phyloP scores from a whole-genome alignment of 2,888 invertebrate genomes.

The Conomelus anceps region DNA sequence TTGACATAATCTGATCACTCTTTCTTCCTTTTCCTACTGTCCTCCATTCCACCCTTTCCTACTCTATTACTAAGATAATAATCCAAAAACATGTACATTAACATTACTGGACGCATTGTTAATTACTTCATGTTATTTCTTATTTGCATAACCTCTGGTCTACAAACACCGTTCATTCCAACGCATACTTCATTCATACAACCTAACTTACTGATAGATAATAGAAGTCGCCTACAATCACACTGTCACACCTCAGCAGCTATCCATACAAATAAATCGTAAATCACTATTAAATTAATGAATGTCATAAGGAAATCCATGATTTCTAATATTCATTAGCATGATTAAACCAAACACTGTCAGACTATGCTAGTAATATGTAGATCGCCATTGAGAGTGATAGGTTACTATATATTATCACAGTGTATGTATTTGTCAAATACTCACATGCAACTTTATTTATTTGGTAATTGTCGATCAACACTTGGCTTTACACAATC shows the following conservation, averaged over 20 bases:
- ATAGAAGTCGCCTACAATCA: neutral
- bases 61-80: too few relatives aligned
- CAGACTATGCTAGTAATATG: neutral
- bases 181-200: neutral
- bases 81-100: too few relatives aligned
- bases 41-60: too few relatives aligned
- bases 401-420: too few relatives aligned
- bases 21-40: too few relatives aligned
- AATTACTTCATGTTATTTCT: too few relatives aligned
- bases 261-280: neutral
- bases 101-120: too few relatives aligned
- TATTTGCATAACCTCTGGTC: neutral
- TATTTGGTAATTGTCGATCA: neutral
- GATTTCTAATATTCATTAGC: neutral
- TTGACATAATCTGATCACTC: too few relatives aligned
- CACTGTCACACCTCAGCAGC: neutral
- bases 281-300: neutral
- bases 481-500: neutral
- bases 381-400: neutral
- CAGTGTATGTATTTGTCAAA: neutral
- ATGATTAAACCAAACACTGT: neutral
- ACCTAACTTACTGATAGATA: neutral
- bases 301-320: neutral
- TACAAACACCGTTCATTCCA: neutral
- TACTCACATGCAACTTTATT: neutral